These are phyloP conservation scores for Diploscapter pachys DNA, from an alignment of 1,140 invertebrate genomes.

Conservation along the genomic window DNA sequence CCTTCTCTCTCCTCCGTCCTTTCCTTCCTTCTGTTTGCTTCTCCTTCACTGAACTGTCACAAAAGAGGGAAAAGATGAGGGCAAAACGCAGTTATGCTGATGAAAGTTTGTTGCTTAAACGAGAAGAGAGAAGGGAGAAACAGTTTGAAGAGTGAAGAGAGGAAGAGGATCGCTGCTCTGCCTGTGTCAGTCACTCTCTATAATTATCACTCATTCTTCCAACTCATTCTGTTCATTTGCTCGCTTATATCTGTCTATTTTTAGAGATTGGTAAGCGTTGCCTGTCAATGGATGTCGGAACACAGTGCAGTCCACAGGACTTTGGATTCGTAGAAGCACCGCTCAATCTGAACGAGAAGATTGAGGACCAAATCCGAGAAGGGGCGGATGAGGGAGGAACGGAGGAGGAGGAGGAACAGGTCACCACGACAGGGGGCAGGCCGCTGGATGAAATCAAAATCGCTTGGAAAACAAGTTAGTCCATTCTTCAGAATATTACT, in stretches of 20 bases:
- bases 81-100: too few relatives aligned
- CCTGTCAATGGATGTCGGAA: too few relatives aligned
- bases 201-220: not conserved
- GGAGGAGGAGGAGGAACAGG: not conserved
- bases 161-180: conserved; percentile 9
- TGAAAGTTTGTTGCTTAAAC: too few relatives aligned
- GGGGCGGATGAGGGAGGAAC: not conserved
- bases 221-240: not conserved
- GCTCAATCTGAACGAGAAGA: not conserved
- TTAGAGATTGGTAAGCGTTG: not conserved
- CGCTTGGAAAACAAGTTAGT: not conserved
- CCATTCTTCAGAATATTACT: too few relatives aligned
- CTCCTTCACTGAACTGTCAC: not conserved
- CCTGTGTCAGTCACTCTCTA: not conserved
- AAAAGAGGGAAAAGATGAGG: too few relatives aligned
- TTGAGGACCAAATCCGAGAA: not conserved
- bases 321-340: too few relatives aligned
- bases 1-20: not conserved
- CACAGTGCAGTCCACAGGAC: too few relatives aligned
- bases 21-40: not conserved
- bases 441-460: not conserved
- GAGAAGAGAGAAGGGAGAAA: too few relatives aligned
- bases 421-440: not conserved
- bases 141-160: not conserved
- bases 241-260: not conserved